These are phyloP conservation scores for Scomber colias DNA, from an alignment of 2,113 vertebrate genomes.

Conservation along the genomic window DNA sequence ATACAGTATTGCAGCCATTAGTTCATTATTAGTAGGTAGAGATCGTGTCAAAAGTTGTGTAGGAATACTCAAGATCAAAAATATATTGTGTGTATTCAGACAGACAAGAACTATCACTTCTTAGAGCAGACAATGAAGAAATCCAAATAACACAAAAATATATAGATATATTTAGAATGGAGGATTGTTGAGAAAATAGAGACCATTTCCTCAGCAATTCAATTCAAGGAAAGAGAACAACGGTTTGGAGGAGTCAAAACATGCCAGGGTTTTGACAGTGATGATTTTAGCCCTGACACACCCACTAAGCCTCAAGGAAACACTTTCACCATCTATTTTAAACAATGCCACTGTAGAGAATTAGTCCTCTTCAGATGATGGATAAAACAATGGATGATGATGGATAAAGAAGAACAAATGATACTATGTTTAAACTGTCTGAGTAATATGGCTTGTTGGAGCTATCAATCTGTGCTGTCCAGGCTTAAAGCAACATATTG, in stretches of 20 bases:
- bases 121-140: neutral
- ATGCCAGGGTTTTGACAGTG: conserved; percentile 12
- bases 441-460: neutral
- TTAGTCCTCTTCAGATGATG: neutral
- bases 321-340: neutral
- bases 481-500: no score
- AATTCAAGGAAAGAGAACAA: conserved; percentile 66
- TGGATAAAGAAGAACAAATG: neutral
- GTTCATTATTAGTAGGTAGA: no score
- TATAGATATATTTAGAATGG: conserved; percentile 3
- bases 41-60: no score
- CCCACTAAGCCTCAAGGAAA: neutral
- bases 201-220: conserved; percentile 49
- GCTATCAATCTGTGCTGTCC: neutral
- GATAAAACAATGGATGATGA: neutral
- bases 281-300: neutral
- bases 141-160: neutral
- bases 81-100: no score
- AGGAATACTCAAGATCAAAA: no score
- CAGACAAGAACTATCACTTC: neutral
- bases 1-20: no score
- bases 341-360: neutral
- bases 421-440: neutral
- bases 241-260: conserved; percentile 42
- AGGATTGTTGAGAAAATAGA: conserved; percentile 1